Evolutionary conservation across 1,140 invertebrate species (phyloP).

Genomic region (Nymphalis io): DNA sequence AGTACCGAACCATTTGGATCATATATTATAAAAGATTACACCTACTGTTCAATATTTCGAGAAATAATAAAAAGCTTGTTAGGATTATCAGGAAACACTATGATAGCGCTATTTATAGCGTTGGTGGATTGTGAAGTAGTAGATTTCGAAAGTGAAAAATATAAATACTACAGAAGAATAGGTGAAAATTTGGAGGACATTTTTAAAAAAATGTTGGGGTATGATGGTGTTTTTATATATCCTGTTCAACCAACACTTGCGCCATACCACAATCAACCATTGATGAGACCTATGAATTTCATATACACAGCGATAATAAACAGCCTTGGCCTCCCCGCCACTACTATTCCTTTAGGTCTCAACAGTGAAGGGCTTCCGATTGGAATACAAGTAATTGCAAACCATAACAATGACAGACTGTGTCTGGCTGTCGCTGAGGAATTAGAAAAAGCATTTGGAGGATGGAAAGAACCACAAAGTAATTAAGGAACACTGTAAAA

Average conservation of each 20-base stretch:
- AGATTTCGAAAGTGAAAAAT: constrained; percentile 81
- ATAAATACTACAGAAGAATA: constrained; percentile 80
- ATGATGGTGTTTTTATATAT: constrained; percentile 93
- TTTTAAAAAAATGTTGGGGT: constrained; percentile 83
- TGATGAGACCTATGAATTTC: constrained; percentile 94
- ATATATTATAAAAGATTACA: constrained; percentile 85
- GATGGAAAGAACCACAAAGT: constrained; percentile 89
- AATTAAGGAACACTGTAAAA: neutral
- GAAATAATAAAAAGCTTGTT: constrained; percentile 89
- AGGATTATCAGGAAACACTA: constrained; percentile 89
- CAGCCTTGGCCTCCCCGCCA: constrained; percentile 93
- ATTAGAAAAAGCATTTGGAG: constrained; percentile 94
- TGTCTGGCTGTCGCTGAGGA: constrained; percentile 93
- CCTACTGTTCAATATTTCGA: constrained; percentile 82
- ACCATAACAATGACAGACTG: constrained; percentile 89
- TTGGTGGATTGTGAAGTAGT: constrained; percentile 85
- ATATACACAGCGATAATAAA: constrained; percentile 96
- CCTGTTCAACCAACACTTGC: constrained; percentile 95
- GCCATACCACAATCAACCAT: constrained; percentile 93
- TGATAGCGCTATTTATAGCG: constrained; percentile 90
- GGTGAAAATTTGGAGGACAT: constrained; percentile 78
- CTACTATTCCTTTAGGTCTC: constrained; percentile 92
- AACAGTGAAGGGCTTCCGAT: constrained; percentile 92
- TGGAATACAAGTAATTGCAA: constrained; percentile 90
- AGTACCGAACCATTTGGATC: constrained; percentile 84